Base-by-base conservation (phyloP, 2,888 invertebrate species). In the Drosophila yooni region DNA sequence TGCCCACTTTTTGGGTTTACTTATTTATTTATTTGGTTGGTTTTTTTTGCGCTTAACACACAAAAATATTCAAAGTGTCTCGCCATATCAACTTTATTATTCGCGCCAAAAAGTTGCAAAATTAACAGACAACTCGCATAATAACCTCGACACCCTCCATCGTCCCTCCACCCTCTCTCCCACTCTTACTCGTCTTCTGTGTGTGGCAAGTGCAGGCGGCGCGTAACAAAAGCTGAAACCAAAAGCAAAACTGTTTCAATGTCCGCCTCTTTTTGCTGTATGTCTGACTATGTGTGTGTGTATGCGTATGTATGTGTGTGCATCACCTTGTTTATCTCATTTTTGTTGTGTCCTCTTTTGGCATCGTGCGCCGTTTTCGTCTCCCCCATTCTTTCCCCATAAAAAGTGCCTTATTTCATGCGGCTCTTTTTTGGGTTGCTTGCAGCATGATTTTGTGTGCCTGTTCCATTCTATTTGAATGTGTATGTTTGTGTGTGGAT, bases 61-160 rank as follows among this genome's bases (percentile, higher is more conserved):
- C 60, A 68, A 70, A 83, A 81, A 70, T 70, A 81, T 86, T 79
- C 76, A 81, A 83, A 86, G 81, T 76, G 83, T 85, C 75, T 73
- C 66, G 76, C 70, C 73, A 60, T 79, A 82, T 88, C 83, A 89
- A 83, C 84, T 85, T 85, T 90, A 90, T 90, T 85, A 86, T 83
- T 81, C 87, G 74, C 85, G 81, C 82, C 83, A 73, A 87, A 79
- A 85, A 83, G 88, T 89, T 83, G 84, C 84, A 69, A 89, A 88
- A 85, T 85, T 89, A 89, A 81, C 88, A 89, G 83, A 89, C 67
- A 83, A 53, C 67, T 59, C 46, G 52, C 40, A n/a, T 51, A 64
- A 63, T 54, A 57, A 40, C 52, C 46, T 36, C 38, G n/a, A 21
- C 48, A 31, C 48, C 15, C 27, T 36, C 36, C 3, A 4, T 18